Evolutionary conservation across 2,113 vertebrate species (phyloP).

Genomic region (Oriolus oriolus): DNA sequence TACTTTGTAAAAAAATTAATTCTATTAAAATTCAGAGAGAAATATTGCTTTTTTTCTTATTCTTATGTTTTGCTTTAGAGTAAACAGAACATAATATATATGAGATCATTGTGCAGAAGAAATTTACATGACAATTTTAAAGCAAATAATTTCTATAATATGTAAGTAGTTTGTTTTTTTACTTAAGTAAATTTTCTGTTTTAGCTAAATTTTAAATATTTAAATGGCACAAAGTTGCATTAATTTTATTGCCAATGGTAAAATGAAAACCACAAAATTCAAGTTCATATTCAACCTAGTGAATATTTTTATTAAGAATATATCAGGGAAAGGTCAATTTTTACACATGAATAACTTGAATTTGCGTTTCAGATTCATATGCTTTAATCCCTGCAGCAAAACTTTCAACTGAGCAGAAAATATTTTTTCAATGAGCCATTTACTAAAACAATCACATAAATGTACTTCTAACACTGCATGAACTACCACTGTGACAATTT

Average conservation of each 20-base stretch:
- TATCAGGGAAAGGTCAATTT: constrained; percentile 38
- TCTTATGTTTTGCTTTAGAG: background rate
- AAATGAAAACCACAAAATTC: background rate
- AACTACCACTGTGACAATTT: constrained; percentile 41
- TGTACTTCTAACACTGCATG: constrained; percentile 32
- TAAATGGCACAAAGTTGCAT: background rate
- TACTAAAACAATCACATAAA: constrained; percentile 57
- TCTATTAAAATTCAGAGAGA: background rate
- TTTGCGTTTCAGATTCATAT: constrained; percentile 47
- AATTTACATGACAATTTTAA: background rate
- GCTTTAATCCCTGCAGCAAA: constrained; percentile 56
- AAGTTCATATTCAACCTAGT: background rate
- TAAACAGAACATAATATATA: background rate
- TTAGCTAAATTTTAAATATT: background rate
- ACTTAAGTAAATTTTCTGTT: background rate
- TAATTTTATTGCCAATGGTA: background rate
- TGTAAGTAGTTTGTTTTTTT: background rate
- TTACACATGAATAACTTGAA: background rate
- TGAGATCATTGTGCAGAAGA: background rate
- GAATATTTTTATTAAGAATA: background rate
- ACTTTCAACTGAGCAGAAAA: constrained; percentile 68
- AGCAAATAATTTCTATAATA: background rate
- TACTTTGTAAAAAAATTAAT: background rate
- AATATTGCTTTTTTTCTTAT: background rate
- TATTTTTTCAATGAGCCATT: constrained; percentile 67